phyloP scores from a whole-genome alignment of 2,113 vertebrate genomes.

The Chamaetylas fuelleborni region DNA sequence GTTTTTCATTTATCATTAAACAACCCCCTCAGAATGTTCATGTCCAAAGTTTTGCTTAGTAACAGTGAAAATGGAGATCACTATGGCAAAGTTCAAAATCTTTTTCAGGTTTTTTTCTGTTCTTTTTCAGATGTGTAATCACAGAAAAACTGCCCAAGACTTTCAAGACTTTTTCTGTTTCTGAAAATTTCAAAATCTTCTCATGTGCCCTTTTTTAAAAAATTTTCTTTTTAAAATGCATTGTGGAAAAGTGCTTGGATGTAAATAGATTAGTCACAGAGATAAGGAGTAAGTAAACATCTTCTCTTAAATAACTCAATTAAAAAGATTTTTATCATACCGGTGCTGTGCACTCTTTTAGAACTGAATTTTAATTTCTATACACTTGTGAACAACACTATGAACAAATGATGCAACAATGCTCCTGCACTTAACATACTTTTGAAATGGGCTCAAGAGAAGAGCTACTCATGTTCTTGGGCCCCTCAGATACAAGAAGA shows the following conservation, averaged over 20 bases:
- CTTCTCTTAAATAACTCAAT: background rate
- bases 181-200: background rate
- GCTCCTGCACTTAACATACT: background rate
- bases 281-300: background rate
- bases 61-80: background rate
- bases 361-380: background rate
- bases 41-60: background rate
- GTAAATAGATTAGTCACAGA: background rate
- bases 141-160: background rate
- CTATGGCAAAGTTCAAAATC: background rate
- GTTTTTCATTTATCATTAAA: background rate
- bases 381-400: background rate
- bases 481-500: background rate
- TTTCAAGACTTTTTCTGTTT: background rate
- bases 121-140: background rate
- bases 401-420: background rate
- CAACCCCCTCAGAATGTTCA: rapidly evolving
- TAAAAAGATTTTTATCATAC: background rate
- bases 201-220: background rate
- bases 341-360: background rate
- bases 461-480: background rate
- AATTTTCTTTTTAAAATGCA: background rate
- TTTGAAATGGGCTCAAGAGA: background rate
- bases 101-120: background rate
- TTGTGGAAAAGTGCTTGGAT: background rate